Evolutionary conservation across 2,113 vertebrate species (phyloP), one percentile per base, ranked within the genome.

Genomic region (Danionella cerebrum): DNA sequence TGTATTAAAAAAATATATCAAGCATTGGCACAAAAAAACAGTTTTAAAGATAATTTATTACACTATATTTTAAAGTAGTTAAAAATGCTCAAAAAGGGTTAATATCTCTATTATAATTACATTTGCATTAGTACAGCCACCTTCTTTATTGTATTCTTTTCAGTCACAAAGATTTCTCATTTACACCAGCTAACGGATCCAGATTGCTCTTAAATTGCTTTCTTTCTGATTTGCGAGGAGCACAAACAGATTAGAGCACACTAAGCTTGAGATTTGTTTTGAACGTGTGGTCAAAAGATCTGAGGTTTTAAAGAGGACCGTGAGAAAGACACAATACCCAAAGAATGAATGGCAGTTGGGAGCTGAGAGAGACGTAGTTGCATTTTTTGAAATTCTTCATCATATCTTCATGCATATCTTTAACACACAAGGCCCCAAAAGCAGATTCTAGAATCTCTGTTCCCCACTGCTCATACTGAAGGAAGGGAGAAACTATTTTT

Each of bases 401-500:
- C n/a, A n/a, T n/a, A n/a, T n/a, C n/a, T n/a, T n/a, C n/a, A n/a
- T n/a, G n/a, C n/a, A n/a, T n/a, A n/a, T n/a, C n/a, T n/a, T n/a
- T n/a, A n/a, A n/a, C n/a, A n/a, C n/a, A n/a, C n/a, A n/a, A n/a
- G n/a, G n/a, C n/a, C n/a, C n/a, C n/a, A n/a, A n/a, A n/a, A 22
- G 16, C 29, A 18, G 53, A 38, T 19, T 2, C 33, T 14, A 44
- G 24, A 35, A 31, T 67, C 35, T 19, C 24, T n/a, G 2, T 42
- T 36, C n/a, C 18, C 42, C 51, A 68, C 25, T 38, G 59, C 59
- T 50, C 24, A 57, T 50, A 58, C 22, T 38, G 60, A 69, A 67
- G n/a, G 35, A 42, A 25, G 14, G n/a, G 18, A 67, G 53, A 69
- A 65, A 39, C 72, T 76, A 74, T 75, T 81, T 84, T 76, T 78